Base-by-base conservation (phyloP, 2,113 vertebrate genomes). In the Mormyrus iriodes region DNA sequence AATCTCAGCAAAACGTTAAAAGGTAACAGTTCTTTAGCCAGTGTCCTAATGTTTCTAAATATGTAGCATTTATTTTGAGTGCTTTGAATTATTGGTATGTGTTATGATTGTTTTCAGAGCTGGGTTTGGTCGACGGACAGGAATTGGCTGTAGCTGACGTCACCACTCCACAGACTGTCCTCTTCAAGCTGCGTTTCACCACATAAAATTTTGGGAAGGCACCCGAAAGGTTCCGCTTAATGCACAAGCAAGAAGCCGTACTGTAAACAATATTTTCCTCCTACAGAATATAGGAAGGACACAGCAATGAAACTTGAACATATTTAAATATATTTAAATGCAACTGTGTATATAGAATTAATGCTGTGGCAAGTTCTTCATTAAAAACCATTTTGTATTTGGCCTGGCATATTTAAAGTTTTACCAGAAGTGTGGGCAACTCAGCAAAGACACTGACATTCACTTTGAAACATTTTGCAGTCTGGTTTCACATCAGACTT, bases 131-230 rank as follows among this genome's bases (percentile, higher is more conserved):
- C 86, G 96, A 99, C 82, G 96, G 98, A 90, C 98, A 99, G 91
- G 97, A 99, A 90, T 94, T 99, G 90, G 98, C 97, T 65, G 97
- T 99, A 90, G 98, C 97, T 91, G 98, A 99, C 94, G 92, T 97
- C 92, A 99, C 98, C 86, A 98, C 97, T 82, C 98, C 98, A 85
- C 98, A 99, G 94, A 99, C 97, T 13, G 95, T 99, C 93, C 92
- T 99, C 87, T 99, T 99, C 94, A 98, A 97, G 92, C 97, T 99
- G 90, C 95, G 97, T 92, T 98, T 98, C 93, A 98, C 96, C 90
- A 96, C 96, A 94, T 98, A 96, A 79, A 42, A 48, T 24, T 12
- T 84, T 44, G 82, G 24, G 35, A 46, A 0, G 44, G 19, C 44
- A 48, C 44, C 44, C 9, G 27, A 4, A 46, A 84, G n/a, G 17